phyloP scores from a whole-genome alignment of 2,113 vertebrate species.

The Neodontobutis hainanensis region DNA sequence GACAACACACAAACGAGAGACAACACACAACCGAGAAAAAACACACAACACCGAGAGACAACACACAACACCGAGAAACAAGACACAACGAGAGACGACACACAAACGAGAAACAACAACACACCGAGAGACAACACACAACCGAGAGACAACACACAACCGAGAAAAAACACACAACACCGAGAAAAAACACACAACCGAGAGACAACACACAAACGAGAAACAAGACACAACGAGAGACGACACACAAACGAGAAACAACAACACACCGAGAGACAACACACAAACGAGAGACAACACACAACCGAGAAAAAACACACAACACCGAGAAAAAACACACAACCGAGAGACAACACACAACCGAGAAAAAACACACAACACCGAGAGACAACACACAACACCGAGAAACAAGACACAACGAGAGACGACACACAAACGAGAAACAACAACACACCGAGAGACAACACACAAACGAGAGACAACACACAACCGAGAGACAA shows the following conservation, averaged over 20 bases:
- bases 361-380: no score
- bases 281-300: no score
- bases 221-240: constrained; percentile 10
- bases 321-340: constrained; percentile 1
- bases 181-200: constrained; percentile 3
- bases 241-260: no score
- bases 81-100: constrained; percentile 17
- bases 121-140: constrained; percentile 3
- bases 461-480: constrained; percentile 16
- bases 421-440: no score
- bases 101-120: no score
- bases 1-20: constrained; percentile 13
- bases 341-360: no score
- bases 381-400: constrained; percentile 2
- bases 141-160: no score
- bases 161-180: no score
- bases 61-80: constrained; percentile 2
- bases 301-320: no score
- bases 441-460: not conserved
- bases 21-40: no score
- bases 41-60: not conserved
- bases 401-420: not conserved
- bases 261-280: not conserved
- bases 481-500: not conserved
- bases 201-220: no score